phyloP scores from a whole-genome alignment of 2,888 invertebrate species.

The Drosophila emarginata region DNA sequence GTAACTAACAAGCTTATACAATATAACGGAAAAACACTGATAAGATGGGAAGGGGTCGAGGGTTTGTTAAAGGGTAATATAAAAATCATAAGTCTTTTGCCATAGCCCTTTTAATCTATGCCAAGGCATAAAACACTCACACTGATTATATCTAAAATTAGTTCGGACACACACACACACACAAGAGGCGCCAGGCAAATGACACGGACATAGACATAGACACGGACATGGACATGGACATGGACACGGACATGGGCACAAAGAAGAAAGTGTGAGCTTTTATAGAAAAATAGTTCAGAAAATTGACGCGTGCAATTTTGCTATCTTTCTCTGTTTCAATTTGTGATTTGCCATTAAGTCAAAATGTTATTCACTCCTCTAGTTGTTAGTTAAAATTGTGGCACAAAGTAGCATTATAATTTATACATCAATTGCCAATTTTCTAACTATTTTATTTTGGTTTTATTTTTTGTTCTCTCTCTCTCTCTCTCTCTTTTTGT shows the following conservation, averaged over 20 bases:
- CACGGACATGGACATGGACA: not conserved
- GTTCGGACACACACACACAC: constrained; percentile 7
- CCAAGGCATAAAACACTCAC: constrained; percentile 11
- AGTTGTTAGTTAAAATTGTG: constrained; percentile 35
- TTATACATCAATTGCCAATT: constrained; percentile 62
- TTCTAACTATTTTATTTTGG: constrained; percentile 49
- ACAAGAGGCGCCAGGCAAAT: not conserved
- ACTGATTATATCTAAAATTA: constrained; percentile 51
- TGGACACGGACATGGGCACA: not conserved
- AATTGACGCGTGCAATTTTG: not conserved
- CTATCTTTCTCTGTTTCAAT: constrained; percentile 13
- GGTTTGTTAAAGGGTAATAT: not conserved
- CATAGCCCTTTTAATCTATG: not conserved
- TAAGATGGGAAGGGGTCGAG: not conserved
- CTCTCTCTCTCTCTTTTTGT: not conserved
- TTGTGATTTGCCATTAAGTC: constrained; percentile 27
- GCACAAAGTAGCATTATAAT: constrained; percentile 48
- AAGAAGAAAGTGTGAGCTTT: not conserved
- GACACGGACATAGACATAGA: not conserved
- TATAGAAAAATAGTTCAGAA: not conserved
- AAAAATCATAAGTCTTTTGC: not conserved
- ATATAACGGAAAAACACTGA: too few species aligned
- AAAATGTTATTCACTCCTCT: constrained; percentile 15
- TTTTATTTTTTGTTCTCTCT: too few species aligned
- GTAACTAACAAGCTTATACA: too few species aligned